These are phyloP conservation scores for Neosalanx taihuensis DNA, from an alignment of 2,797 vertebrate species.

Conservation along the genomic window DNA sequence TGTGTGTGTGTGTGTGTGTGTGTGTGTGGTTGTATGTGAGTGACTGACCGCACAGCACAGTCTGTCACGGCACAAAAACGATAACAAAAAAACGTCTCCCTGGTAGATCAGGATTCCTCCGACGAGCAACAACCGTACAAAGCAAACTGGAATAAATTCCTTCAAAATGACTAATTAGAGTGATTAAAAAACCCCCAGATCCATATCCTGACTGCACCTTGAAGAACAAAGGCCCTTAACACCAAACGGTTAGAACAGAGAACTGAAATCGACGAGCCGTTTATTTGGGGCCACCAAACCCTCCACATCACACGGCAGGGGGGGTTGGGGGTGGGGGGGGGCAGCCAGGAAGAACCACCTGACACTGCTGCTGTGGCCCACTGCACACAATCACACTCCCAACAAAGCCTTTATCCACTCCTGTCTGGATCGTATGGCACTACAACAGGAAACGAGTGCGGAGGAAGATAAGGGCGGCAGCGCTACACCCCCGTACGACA, in stretches of 20 bases:
- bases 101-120: too few species aligned
- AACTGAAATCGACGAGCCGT: neutral
- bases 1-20: too few species aligned
- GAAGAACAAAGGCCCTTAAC: too few species aligned
- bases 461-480: slow-evolving; percentile 5
- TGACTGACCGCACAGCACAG: slow-evolving; percentile 23
- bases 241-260: neutral
- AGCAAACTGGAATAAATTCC: neutral
- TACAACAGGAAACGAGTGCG: slow-evolving; percentile 12
- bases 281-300: neutral
- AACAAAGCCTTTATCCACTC: neutral
- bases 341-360: neutral
- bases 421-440: slow-evolving; percentile 3
- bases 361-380: neutral
- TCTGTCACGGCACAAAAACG: neutral
- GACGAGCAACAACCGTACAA: too few species aligned
- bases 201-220: too few species aligned
- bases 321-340: neutral
- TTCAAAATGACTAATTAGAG: too few species aligned
- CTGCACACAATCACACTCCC: neutral
- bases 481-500: neutral
- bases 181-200: too few species aligned
- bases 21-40: slow-evolving; percentile 39
- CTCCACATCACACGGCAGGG: neutral
- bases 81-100: neutral